phyloP scores from a whole-genome alignment of 2,797 vertebrate genomes.

The Saxicola maurus region DNA sequence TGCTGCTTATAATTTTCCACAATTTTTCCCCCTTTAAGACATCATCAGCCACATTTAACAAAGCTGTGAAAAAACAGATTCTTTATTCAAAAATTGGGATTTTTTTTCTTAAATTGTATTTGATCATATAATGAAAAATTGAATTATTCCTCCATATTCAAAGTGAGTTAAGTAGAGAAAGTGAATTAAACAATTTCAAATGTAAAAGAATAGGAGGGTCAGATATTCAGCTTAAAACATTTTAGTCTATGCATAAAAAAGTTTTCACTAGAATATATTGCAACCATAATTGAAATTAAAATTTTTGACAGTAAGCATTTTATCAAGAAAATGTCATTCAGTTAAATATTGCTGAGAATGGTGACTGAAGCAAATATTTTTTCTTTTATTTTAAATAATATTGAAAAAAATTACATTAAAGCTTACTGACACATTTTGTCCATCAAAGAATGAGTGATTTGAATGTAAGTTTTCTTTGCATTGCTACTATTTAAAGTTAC shows the following conservation, averaged over 20 bases:
- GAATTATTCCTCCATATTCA: background rate
- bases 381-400: background rate
- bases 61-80: background rate
- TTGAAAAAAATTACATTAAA: background rate
- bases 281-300: background rate
- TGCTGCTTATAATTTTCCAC: background rate
- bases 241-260: background rate
- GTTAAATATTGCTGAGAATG: background rate
- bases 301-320: background rate
- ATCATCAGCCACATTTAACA: background rate
- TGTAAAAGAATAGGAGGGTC: background rate
- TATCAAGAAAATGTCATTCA: background rate
- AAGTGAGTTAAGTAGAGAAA: background rate
- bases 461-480: background rate
- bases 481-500: background rate
- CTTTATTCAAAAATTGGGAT: background rate
- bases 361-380: background rate
- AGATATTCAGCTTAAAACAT: background rate
- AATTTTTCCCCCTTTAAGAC: background rate
- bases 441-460: background rate
- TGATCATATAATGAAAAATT: background rate
- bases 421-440: background rate
- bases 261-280: background rate
- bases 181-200: background rate
- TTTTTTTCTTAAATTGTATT: background rate